Evolutionary conservation across 2,888 invertebrate genomes (phyloP).

Genomic region (Andrena bucephala): DNA sequence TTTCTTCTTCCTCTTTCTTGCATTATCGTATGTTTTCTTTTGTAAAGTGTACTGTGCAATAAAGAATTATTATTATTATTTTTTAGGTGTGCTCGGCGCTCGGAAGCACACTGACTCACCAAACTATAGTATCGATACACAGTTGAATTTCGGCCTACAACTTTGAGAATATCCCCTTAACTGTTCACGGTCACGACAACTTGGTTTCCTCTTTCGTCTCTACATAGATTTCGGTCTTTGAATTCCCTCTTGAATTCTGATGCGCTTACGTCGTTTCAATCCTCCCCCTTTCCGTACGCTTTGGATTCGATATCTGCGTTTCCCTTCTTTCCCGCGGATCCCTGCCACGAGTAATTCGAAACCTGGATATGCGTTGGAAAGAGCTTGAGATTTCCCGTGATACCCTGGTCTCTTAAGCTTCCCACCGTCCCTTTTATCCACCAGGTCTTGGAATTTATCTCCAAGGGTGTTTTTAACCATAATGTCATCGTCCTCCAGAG

Average conservation of each 20-base stretch:
- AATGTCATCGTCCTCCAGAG: background rate
- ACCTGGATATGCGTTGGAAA: conserved; percentile 35
- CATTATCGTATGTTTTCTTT: too few relatives aligned
- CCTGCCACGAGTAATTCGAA: conserved; percentile 38
- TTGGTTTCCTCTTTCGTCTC: background rate
- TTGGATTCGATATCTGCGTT: conserved; percentile 21
- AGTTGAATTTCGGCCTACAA: background rate
- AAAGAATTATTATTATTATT: too few relatives aligned
- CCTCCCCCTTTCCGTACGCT: conserved; percentile 37
- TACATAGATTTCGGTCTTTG: background rate
- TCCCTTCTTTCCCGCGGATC: conserved; percentile 17
- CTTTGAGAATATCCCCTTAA: background rate
- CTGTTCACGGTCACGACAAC: background rate
- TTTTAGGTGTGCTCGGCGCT: too few relatives aligned
- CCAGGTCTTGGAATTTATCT: background rate
- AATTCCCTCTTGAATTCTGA: conserved; percentile 11
- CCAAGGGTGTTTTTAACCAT: background rate
- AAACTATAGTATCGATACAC: too few relatives aligned
- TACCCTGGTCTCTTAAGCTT: conserved; percentile 9
- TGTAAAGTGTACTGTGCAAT: too few relatives aligned
- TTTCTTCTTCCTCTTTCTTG: too few relatives aligned
- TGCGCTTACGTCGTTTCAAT: conserved; percentile 38
- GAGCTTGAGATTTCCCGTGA: conserved; percentile 43
- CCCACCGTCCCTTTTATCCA: background rate
- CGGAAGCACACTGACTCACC: too few relatives aligned